These are phyloP conservation scores for Hybos culiciformis DNA, from an alignment of 2,888 invertebrate genomes.

Conservation along the genomic window DNA sequence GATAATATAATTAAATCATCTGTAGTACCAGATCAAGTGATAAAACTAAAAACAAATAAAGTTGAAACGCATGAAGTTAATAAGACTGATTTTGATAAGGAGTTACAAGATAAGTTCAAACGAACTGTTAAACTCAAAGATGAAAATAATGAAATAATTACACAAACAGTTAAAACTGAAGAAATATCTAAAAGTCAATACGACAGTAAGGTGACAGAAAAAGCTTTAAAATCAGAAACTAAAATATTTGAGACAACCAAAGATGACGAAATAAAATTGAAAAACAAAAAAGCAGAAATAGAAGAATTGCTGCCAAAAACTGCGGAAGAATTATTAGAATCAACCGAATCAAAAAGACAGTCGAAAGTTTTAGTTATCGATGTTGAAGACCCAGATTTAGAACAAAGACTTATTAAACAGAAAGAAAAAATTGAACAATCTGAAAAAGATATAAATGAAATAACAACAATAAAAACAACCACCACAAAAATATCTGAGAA, in stretches of 20 bases:
- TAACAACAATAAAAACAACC: background rate
- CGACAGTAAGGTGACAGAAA: slow-evolving; percentile 17
- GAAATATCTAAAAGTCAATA: slow-evolving; percentile 19
- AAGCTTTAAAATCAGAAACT: slow-evolving; percentile 7
- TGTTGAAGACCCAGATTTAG: slow-evolving; percentile 12
- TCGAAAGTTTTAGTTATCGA: slow-evolving; percentile 2
- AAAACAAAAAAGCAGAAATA: slow-evolving; percentile 1
- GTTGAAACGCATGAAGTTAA: slow-evolving; percentile 30
- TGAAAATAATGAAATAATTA: slow-evolving; percentile 2
- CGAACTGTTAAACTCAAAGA: slow-evolving; percentile 26
- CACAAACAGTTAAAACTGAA: slow-evolving; percentile 9
- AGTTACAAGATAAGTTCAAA: slow-evolving; percentile 32
- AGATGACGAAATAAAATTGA: slow-evolving; percentile 5
- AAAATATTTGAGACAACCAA: slow-evolving; percentile 3
- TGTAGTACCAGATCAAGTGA: slow-evolving; percentile 31
- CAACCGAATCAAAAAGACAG: background rate
- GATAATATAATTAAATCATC: slow-evolving; percentile 34
- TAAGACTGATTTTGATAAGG: slow-evolving; percentile 34
- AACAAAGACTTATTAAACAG: slow-evolving; percentile 11
- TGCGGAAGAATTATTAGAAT: background rate
- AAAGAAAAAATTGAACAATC: slow-evolving; percentile 15
- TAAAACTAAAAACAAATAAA: slow-evolving; percentile 35
- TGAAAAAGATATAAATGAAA: slow-evolving; percentile 6
- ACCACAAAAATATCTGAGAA: too few species aligned
- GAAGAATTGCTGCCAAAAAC: slow-evolving; percentile 5